Conservation (phyloP, 2,113 vertebrate genomes). For the Sapajus apella region DNA sequence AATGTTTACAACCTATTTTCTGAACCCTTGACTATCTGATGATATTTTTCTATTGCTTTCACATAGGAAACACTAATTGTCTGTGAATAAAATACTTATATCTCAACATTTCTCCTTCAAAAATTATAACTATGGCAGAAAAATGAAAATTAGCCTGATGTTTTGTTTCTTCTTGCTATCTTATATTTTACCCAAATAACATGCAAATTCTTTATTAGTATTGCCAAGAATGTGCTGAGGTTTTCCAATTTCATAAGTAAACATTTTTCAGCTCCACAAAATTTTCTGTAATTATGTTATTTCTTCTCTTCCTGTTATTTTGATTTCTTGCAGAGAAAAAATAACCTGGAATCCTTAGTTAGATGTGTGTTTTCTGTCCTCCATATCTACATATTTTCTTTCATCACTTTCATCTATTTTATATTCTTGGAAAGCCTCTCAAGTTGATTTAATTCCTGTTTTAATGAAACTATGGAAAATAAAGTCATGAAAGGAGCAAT, state of each 20-base stretch:
- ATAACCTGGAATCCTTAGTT: not conserved
- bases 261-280: slow-evolving; percentile 15
- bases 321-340: not conserved
- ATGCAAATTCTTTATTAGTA: slow-evolving; percentile 45
- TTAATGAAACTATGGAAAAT: not conserved
- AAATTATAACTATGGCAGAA: slow-evolving; percentile 3
- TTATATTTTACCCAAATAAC: slow-evolving; percentile 39
- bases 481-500: not conserved
- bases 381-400: not conserved
- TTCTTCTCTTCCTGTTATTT: slow-evolving; percentile 44
- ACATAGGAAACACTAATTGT: not conserved
- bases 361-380: not conserved
- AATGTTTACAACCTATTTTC: not conserved
- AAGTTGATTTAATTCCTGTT: not conserved
- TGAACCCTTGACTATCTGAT: not conserved
- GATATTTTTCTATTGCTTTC: slow-evolving; percentile 13
- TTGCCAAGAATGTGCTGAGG: slow-evolving; percentile 29
- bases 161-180: slow-evolving; percentile 26
- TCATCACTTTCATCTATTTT: not conserved
- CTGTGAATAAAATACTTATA: not conserved
- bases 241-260: slow-evolving; percentile 52
- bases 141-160: not conserved
- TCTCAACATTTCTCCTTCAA: not conserved
- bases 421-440: not conserved
- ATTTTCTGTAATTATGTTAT: not conserved